phyloP scores from a whole-genome alignment of 92 coral and sea anemone species.

The Zoanthus sansibaricus region DNA sequence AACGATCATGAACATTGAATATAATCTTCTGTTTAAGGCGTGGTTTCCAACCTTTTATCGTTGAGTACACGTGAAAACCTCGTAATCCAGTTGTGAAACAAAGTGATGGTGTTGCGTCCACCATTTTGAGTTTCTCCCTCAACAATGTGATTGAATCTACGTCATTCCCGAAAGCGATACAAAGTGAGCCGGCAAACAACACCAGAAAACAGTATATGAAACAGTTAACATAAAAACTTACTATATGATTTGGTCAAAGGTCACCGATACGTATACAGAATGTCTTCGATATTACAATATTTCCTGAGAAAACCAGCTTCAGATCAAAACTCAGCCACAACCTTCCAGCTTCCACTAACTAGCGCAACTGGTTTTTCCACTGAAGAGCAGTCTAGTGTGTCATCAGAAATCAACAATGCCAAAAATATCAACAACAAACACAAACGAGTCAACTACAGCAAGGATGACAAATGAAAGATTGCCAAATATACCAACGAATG shows the following conservation, averaged over 20 bases:
- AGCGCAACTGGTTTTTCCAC: constrained; percentile 69
- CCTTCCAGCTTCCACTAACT: constrained; percentile 64
- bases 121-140: constrained; percentile 28
- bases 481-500: constrained; percentile 57
- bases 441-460: constrained; percentile 55
- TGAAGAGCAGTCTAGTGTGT: constrained; percentile 66
- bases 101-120: constrained; percentile 54
- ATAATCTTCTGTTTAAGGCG: constrained; percentile 34
- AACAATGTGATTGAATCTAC: too few relatives aligned
- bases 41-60: constrained; percentile 50
- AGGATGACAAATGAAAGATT: constrained; percentile 61
- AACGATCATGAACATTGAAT: constrained; percentile 55
- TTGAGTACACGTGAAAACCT: constrained; percentile 69
- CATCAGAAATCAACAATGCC: constrained; percentile 52
- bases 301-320: constrained; percentile 43
- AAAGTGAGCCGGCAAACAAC: too few relatives aligned
- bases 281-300: constrained; percentile 58
- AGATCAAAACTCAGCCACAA: constrained; percentile 33
- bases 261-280: not conserved
- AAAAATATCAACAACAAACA: constrained; percentile 55
- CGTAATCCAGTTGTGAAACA: constrained; percentile 70
- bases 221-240: too few relatives aligned
- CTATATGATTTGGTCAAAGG: too few relatives aligned
- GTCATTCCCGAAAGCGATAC: too few relatives aligned
- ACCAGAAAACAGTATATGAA: too few relatives aligned